Conservation (phyloP, 2,888 invertebrate species). For the Timema podura region DNA sequence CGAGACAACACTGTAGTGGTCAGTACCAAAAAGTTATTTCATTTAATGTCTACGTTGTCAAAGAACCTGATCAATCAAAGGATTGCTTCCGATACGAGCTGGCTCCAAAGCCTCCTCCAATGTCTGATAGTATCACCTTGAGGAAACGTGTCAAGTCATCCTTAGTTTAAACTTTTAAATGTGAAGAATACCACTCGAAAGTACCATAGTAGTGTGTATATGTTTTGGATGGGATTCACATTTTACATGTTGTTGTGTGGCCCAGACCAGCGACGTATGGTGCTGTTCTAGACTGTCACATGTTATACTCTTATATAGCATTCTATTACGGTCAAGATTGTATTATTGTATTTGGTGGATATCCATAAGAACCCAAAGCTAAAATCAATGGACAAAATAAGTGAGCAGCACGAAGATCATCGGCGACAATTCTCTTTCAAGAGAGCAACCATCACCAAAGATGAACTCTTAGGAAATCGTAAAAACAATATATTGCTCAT, state of each 20-base stretch:
- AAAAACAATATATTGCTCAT: not conserved
- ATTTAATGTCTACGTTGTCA: no score
- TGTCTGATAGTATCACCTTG: no score
- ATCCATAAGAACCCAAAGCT: not conserved
- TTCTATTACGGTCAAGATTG: not conserved
- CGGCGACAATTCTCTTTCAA: not conserved
- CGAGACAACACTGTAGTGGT: no score
- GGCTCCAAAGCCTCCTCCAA: no score
- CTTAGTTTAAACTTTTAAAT: no score
- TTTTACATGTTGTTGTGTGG: not conserved
- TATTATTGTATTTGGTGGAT: not conserved
- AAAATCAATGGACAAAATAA: not conserved
- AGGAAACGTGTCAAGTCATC: not conserved
- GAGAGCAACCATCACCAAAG: not conserved
- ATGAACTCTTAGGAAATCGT: not conserved
- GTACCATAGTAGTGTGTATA: no score
- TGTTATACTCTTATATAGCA: not conserved
- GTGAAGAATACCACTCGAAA: no score
- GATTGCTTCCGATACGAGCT: no score
- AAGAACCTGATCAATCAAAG: no score
- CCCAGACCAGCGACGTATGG: not conserved
- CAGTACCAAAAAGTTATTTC: no score
- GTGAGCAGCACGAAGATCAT: not conserved
- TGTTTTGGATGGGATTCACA: no score
- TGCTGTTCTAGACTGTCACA: not conserved